Percentiles rank a stretch among this genome's conserved stretches.
Evolutionary conservation across 1,140 invertebrate genomes (phyloP).

Genomic region (Atopsyche davidsoni): DNA sequence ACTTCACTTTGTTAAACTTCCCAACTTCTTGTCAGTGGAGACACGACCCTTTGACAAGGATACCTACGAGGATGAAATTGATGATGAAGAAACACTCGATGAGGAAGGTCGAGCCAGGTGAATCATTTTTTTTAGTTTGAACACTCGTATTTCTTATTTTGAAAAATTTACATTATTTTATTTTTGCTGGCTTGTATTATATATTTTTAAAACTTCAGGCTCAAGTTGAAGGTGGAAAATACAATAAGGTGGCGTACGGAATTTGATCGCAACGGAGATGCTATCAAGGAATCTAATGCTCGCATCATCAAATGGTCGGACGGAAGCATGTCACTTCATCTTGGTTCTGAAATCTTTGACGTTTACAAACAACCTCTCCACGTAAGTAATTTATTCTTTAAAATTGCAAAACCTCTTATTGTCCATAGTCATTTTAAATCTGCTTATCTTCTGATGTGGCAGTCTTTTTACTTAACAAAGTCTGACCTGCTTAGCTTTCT

Average conservation of each 20-base stretch:
- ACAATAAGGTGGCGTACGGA: constrained; percentile 93
- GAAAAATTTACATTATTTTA: background rate
- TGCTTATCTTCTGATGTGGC: background rate
- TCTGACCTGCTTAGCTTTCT: constrained; percentile 7
- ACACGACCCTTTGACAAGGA: constrained; percentile 90
- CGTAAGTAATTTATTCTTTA: constrained; percentile 44
- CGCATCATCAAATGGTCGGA: constrained; percentile 96
- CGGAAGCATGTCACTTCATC: constrained; percentile 93
- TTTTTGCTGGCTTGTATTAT: constrained; percentile 3
- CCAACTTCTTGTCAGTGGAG: constrained; percentile 89
- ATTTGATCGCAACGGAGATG: constrained; percentile 78
- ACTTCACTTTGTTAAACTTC: constrained; percentile 91
- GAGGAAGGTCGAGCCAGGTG: constrained; percentile 92
- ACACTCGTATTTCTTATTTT: too few relatives aligned
- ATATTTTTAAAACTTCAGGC: constrained; percentile 39
- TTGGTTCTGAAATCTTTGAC: constrained; percentile 97
- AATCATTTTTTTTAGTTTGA: constrained; percentile 9
- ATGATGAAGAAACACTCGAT: constrained; percentile 96
- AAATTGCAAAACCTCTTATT: too few relatives aligned
- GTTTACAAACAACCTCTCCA: constrained; percentile 89
- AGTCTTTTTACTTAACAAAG: constrained; percentile 9
- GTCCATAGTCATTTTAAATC: constrained; percentile 11
- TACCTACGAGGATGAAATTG: constrained; percentile 98
- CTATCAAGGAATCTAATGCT: constrained; percentile 89
- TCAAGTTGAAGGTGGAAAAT: constrained; percentile 94